Evolutionary conservation across 1,140 invertebrate species (phyloP).

Genomic region (Drosophila eugracilis): DNA sequence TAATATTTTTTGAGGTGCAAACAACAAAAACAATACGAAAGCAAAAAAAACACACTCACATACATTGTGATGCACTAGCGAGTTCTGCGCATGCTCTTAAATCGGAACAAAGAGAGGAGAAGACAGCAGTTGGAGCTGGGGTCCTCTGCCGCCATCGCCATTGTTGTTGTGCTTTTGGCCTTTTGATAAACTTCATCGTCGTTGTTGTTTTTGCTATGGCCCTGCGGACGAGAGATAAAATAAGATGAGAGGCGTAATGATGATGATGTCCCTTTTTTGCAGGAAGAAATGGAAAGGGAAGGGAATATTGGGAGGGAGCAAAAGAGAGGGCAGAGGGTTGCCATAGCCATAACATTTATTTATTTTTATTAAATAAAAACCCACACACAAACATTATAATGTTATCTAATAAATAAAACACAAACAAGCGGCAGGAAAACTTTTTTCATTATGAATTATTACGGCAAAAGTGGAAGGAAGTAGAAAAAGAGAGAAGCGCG

Average conservation of each 20-base stretch:
- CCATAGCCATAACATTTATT: slow-evolving; percentile 72
- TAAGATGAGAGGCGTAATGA: slow-evolving; percentile 50
- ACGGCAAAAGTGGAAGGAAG: slow-evolving; percentile 40
- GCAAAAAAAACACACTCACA: slow-evolving; percentile 39
- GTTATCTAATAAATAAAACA: slow-evolving; percentile 52
- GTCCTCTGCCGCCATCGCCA: slow-evolving; percentile 46
- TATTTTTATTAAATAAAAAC: slow-evolving; percentile 76
- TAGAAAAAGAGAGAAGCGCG: not conserved
- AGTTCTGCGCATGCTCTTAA: slow-evolving; percentile 62
- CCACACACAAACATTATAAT: slow-evolving; percentile 37
- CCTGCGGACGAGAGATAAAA: slow-evolving; percentile 19
- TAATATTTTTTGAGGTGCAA: slow-evolving; percentile 74
- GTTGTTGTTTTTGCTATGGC: slow-evolving; percentile 21
- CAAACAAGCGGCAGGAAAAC: slow-evolving; percentile 52
- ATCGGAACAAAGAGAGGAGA: not conserved
- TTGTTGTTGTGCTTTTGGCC: slow-evolving; percentile 62
- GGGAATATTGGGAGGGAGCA: not conserved
- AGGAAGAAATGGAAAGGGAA: no score
- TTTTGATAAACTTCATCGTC: slow-evolving; percentile 77
- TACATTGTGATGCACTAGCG: not conserved
- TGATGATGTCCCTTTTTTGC: slow-evolving; percentile 55
- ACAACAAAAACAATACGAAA: slow-evolving; percentile 29
- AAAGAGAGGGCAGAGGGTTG: slow-evolving; percentile 9
- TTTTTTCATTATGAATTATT: slow-evolving; percentile 83
- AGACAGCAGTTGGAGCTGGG: not conserved